Conservation (phyloP, 2,113 vertebrate species). For the Balaeniceps rex region DNA sequence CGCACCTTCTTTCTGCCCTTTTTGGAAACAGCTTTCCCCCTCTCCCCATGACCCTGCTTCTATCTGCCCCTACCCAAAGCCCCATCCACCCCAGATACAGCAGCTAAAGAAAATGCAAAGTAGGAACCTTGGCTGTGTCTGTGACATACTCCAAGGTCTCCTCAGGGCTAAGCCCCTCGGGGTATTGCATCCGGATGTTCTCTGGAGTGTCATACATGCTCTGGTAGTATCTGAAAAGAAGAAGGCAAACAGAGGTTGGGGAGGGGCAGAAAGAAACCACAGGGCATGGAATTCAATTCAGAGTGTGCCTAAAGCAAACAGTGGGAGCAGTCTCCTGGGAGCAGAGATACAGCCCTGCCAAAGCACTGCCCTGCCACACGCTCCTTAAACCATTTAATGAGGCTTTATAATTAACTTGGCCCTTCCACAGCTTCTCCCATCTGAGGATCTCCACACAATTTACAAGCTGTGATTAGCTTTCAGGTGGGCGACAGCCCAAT, state of each 20-base stretch:
- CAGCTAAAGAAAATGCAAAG: neutral
- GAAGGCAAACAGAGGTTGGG: neutral
- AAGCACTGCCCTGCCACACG: neutral
- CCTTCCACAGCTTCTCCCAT: slow-evolving; percentile 40
- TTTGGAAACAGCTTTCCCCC: neutral
- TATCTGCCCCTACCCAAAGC: neutral
- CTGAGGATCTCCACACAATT: slow-evolving; percentile 19
- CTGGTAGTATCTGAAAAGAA: slow-evolving; percentile 84
- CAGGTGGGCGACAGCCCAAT: neutral
- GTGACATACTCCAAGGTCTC: slow-evolving; percentile 82
- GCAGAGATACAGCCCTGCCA: neutral
- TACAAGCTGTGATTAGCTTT: neutral
- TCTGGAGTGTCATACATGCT: slow-evolving; percentile 86
- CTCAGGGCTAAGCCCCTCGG: slow-evolving; percentile 77
- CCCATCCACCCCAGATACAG: neutral
- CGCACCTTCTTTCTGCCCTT: neutral
- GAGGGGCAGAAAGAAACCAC: neutral
- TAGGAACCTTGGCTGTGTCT: slow-evolving; percentile 79
- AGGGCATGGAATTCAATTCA: neutral
- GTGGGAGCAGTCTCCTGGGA: neutral
- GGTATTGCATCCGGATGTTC: slow-evolving; percentile 81
- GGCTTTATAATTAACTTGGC: slow-evolving; percentile 49
- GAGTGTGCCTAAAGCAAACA: neutral
- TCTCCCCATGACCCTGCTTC: neutral
- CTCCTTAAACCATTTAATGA: slow-evolving; percentile 34